Evolutionary conservation across 2,888 invertebrate genomes (phyloP).

Genomic region (Phlogophora meticulosa): DNA sequence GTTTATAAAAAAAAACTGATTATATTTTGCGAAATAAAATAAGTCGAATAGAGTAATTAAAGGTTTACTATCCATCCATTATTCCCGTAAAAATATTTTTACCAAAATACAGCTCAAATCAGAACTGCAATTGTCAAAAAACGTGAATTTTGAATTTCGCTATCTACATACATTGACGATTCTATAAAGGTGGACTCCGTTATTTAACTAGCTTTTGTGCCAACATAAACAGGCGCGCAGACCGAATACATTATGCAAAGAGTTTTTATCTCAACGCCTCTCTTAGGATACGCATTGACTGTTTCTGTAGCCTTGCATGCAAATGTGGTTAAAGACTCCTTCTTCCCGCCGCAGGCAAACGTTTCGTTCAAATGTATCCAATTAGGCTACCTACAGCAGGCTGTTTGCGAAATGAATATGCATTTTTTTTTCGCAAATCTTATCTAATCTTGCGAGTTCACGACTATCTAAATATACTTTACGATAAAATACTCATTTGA

Average conservation of each 20-base stretch:
- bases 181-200: constrained; percentile 75
- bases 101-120: too few relatives aligned
- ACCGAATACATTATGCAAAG: constrained; percentile 80
- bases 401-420: constrained; percentile 1
- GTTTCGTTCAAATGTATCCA: constrained; percentile 35
- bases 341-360: constrained; percentile 46
- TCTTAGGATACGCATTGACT: constrained; percentile 71
- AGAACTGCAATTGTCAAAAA: too few relatives aligned
- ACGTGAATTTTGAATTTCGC: too few relatives aligned
- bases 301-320: constrained; percentile 75
- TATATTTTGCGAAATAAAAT: too few relatives aligned
- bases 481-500: constrained; percentile 57
- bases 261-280: constrained; percentile 77
- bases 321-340: constrained; percentile 74
- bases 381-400: constrained; percentile 9
- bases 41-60: too few relatives aligned
- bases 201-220: constrained; percentile 74
- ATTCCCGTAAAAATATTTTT: too few relatives aligned
- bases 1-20: too few relatives aligned
- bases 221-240: constrained; percentile 75
- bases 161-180: constrained; percentile 23
- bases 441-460: constrained; percentile 52
- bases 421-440: constrained; percentile 43
- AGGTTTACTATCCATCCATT: too few relatives aligned
- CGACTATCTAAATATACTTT: constrained; percentile 50